Conservation (phyloP, 2,113 vertebrate genomes). For the Pristiophorus japonicus region DNA sequence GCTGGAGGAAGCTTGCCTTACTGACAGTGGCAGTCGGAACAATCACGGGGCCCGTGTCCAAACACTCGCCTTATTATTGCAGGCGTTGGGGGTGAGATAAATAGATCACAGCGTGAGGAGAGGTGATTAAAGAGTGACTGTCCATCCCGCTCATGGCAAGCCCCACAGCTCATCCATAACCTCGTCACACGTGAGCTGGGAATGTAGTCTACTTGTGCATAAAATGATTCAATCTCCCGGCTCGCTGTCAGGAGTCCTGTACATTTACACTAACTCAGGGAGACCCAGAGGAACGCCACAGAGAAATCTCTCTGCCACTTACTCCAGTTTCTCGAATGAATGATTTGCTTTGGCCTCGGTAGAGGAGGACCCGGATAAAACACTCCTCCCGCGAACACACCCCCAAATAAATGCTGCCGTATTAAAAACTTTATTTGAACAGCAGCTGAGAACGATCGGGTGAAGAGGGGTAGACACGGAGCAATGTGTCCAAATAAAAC, state of each 20-base stretch:
- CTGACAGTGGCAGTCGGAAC: not conserved
- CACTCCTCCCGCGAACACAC: not conserved
- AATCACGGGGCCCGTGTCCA: not conserved
- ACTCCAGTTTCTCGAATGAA: not conserved
- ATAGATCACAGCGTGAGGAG: not conserved
- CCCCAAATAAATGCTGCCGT: not conserved
- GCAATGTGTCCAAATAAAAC: slow-evolving; percentile 29
- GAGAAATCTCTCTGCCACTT: no score
- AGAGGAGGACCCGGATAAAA: no score
- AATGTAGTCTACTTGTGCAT: not conserved
- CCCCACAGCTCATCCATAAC: not conserved
- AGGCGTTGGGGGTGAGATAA: not conserved
- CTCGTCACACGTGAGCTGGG: not conserved
- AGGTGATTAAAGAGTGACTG: not conserved
- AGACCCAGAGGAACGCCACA: no score
- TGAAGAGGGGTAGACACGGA: no score
- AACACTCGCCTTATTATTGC: not conserved
- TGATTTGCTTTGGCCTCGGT: not conserved
- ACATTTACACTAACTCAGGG: not conserved
- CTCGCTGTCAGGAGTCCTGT: not conserved
- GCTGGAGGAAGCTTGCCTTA: not conserved
- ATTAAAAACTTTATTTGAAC: slow-evolving; percentile 5
- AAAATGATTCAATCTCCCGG: not conserved
- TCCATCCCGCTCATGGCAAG: not conserved
- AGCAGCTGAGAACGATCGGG: slow-evolving; percentile 1